phyloP scores from a whole-genome alignment of 2,113 vertebrate genomes.

The Misgurnus anguillicaudatus region DNA sequence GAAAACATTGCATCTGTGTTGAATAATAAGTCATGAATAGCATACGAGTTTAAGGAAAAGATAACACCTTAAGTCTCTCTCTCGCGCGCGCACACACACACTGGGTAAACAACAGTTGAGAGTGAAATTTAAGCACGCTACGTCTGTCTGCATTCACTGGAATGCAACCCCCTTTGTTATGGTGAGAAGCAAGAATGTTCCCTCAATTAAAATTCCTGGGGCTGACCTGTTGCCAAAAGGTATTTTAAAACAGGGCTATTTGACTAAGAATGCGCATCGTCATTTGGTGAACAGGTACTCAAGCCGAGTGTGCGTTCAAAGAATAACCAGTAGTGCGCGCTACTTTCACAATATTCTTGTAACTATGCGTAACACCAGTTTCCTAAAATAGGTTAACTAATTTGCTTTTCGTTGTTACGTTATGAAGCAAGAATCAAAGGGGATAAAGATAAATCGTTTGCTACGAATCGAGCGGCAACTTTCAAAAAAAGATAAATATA shows the following conservation, averaged over 20 bases:
- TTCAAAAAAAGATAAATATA: too few species aligned
- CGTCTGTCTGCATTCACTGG: conserved; percentile 55
- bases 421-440: neutral
- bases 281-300: conserved; percentile 48
- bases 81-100: conserved; percentile 10
- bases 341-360: neutral
- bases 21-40: neutral
- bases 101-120: conserved; percentile 20
- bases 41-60: neutral
- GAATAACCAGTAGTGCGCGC: conserved; percentile 5
- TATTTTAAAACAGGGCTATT: conserved; percentile 52
- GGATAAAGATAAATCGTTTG: neutral
- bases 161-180: conserved; percentile 61
- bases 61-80: neutral
- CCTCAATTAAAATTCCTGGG: conserved; percentile 60
- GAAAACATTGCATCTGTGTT: too few species aligned
- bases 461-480: neutral
- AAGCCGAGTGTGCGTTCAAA: conserved; percentile 17
- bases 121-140: conserved; percentile 42
- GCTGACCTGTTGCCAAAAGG: conserved; percentile 58
- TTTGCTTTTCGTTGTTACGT: neutral
- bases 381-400: neutral
- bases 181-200: conserved; percentile 56
- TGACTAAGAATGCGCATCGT: conserved; percentile 54
- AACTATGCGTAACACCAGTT: neutral